A percentile compares a stretch with the other conserved stretches of the same genome.
Conservation (phyloP, 2,797 vertebrate genomes). For the Myoxocephalus aenaeus region DNA sequence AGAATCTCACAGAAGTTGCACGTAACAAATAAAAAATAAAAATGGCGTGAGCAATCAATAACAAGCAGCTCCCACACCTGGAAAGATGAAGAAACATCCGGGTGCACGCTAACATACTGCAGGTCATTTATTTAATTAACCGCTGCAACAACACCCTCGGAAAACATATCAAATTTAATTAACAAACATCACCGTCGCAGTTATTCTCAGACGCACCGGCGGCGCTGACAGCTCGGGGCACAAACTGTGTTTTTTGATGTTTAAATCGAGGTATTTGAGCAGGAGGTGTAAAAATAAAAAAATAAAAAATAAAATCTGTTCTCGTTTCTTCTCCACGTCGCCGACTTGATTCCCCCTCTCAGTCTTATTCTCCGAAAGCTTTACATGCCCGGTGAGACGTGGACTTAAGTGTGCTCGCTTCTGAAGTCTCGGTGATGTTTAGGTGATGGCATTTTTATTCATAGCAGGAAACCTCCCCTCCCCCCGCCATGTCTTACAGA, state of each 20-base stretch:
- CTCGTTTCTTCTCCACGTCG: not conserved
- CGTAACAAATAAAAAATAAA: not conserved
- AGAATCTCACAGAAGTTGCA: not conserved
- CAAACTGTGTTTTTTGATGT: conserved; percentile 40
- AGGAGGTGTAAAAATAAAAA: conserved; percentile 9
- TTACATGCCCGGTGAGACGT: conserved; percentile 43
- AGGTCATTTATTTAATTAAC: conserved; percentile 14
- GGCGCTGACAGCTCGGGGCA: conserved; percentile 42
- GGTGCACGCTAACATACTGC: not conserved
- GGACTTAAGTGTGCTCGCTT: conserved; percentile 43
- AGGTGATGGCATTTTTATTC: conserved; percentile 61
- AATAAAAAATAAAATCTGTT: no score
- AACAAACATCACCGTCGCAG: not conserved
- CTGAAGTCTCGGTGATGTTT: conserved; percentile 56
- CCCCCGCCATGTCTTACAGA: not conserved
- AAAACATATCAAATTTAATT: not conserved
- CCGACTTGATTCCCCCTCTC: not conserved
- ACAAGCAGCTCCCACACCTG: not conserved
- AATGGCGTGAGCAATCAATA: not conserved
- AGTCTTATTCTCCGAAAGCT: conserved; percentile 7
- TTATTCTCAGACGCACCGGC: conserved; percentile 1
- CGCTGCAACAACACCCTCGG: not conserved
- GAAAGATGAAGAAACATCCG: not conserved
- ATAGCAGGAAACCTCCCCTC: conserved; percentile 37
- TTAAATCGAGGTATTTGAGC: conserved; percentile 19